Percentiles rank a stretch among this genome's conserved stretches.
Evolutionary conservation across 64 coral and sea anemone genomes (phyloP).

Genomic region (Stichodactyla mertensii): DNA sequence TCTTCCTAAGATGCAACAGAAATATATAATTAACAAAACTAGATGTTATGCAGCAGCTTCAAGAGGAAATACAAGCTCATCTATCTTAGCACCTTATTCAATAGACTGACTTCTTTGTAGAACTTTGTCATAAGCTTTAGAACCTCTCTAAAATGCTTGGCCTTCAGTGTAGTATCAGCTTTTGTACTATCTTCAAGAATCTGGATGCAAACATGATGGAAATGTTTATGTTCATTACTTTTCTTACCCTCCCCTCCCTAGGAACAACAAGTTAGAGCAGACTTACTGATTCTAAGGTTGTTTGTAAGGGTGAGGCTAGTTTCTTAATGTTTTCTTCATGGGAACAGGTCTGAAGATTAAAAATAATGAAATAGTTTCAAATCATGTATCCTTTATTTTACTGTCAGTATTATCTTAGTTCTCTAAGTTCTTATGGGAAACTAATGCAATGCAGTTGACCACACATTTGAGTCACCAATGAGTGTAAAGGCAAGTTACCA

Average conservation of each 20-base stretch:
- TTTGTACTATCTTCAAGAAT: conserved; percentile 23
- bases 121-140: conserved; percentile 51
- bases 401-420: too few relatives aligned
- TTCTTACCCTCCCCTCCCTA: background rate
- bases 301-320: conserved; percentile 12
- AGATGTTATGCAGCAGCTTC: too few relatives aligned
- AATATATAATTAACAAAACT: background rate
- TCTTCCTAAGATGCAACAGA: background rate
- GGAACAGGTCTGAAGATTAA: conserved; percentile 12
- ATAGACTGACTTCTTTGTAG: conserved; percentile 35
- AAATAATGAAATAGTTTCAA: background rate
- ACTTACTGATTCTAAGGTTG: conserved; percentile 34
- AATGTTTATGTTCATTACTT: background rate
- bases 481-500: too few relatives aligned
- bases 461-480: too few relatives aligned
- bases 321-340: conserved; percentile 6
- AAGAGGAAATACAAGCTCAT: background rate
- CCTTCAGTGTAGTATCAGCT: conserved; percentile 34
- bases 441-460: too few relatives aligned
- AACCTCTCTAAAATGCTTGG: conserved; percentile 56
- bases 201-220: background rate
- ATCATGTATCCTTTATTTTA: too few relatives aligned
- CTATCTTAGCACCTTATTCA: background rate
- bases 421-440: too few relatives aligned
- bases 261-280: background rate